Percentiles rank a stretch among this genome's conserved stretches.
phyloP scores from a whole-genome alignment of 1,140 invertebrate genomes.

The Leptinotarsa lineolata region DNA sequence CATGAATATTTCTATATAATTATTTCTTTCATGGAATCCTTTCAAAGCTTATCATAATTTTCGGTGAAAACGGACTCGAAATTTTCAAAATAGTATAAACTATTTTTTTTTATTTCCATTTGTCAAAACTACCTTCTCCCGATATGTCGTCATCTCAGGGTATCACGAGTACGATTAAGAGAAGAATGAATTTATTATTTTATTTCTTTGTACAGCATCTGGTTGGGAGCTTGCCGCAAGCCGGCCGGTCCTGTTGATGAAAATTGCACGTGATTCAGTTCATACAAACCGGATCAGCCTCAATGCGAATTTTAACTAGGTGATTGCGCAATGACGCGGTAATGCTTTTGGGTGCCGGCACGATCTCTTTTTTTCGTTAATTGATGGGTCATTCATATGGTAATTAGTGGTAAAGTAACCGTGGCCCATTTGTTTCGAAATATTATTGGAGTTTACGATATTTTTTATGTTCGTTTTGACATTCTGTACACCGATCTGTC shows the following conservation, averaged over 20 bases:
- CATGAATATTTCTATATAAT: too few relatives aligned
- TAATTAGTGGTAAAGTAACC: background rate
- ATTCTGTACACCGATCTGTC: background rate
- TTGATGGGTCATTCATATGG: constrained; percentile 11
- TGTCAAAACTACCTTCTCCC: too few relatives aligned
- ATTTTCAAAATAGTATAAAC: too few relatives aligned
- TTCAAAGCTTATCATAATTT: too few relatives aligned
- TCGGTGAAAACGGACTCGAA: too few relatives aligned
- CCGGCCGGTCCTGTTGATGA: background rate
- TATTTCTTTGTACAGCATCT: too few relatives aligned
- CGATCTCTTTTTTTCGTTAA: constrained; percentile 5
- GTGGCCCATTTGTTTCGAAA: constrained; percentile 7
- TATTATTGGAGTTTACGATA: background rate
- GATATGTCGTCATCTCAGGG: too few relatives aligned
- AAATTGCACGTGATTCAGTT: constrained; percentile 11
- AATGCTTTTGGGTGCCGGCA: constrained; percentile 6
- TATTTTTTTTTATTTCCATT: too few relatives aligned
- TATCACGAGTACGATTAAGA: too few relatives aligned
- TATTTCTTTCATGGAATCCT: too few relatives aligned
- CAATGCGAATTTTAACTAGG: constrained; percentile 17
- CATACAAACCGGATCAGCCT: background rate
- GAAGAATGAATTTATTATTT: too few relatives aligned
- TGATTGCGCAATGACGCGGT: constrained; percentile 9
- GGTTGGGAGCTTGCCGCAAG: too few relatives aligned
- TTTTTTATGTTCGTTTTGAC: constrained; percentile 10